Evolutionary conservation across 2,888 invertebrate genomes (phyloP).

Genomic region (Dexiosoma caninum): DNA sequence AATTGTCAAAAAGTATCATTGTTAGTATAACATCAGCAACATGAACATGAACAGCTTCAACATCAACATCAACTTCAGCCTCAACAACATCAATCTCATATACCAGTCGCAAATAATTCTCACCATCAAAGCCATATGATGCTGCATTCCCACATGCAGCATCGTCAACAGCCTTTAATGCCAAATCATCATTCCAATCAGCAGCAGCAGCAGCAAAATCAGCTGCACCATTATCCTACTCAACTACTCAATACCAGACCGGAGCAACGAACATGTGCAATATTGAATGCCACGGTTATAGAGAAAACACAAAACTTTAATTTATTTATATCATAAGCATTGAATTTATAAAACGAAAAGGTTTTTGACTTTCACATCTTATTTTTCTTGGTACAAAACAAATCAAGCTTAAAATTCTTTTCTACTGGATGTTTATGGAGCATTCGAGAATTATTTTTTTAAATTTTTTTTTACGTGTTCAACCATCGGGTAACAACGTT

Average conservation of each 20-base stretch:
- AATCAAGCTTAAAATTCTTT: too few species aligned
- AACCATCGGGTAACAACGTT: too few species aligned
- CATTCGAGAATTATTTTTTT: too few species aligned
- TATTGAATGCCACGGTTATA: conserved; percentile 57
- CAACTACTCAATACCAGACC: conserved; percentile 51
- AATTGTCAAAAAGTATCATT: conserved; percentile 76
- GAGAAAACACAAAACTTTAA: conserved; percentile 61
- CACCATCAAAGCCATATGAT: conserved; percentile 35
- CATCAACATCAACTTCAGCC: conserved; percentile 37
- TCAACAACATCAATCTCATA: conserved; percentile 31
- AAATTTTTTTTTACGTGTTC: too few species aligned
- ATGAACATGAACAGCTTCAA: conserved; percentile 54
- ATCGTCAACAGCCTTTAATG: conserved; percentile 31
- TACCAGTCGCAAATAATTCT: neutral
- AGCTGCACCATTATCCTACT: conserved; percentile 37
- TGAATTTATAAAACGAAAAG: too few species aligned
- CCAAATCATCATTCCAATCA: conserved; percentile 33
- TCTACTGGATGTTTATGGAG: too few species aligned
- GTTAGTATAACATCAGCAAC: conserved; percentile 74
- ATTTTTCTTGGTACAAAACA: too few species aligned
- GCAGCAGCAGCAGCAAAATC: conserved; percentile 30
- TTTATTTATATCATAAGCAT: conserved; percentile 56
- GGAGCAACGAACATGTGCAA: conserved; percentile 63
- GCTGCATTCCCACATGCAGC: conserved; percentile 42
- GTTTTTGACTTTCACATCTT: too few species aligned